These are phyloP conservation scores for Campylomormyrus numenius DNA, from an alignment of 2,113 vertebrate genomes.

Conservation along the genomic window DNA sequence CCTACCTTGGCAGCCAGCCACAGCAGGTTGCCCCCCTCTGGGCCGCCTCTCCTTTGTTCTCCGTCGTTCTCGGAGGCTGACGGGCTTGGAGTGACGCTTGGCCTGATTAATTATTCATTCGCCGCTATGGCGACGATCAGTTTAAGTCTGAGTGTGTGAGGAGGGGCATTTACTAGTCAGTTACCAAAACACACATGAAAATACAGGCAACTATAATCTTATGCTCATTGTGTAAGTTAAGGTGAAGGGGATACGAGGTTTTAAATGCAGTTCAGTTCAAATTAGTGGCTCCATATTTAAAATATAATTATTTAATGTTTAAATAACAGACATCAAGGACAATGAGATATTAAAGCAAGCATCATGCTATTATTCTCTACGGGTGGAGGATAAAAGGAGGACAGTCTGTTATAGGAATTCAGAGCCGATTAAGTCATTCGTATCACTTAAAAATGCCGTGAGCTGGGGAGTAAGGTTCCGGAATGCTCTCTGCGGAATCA, in stretches of 20 bases:
- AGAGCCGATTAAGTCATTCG: constrained; percentile 9
- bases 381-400: not conserved
- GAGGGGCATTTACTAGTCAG: constrained; percentile 66
- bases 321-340: not conserved
- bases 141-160: constrained; percentile 65
- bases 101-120: constrained; percentile 67
- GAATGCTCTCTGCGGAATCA: not conserved
- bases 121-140: constrained; percentile 63
- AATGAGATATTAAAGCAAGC: not conserved
- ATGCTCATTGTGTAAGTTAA: constrained; percentile 38
- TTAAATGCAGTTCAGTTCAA: not conserved
- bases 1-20: not conserved
- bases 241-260: constrained; percentile 26
- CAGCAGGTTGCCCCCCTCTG: not conserved
- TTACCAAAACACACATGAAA: constrained; percentile 63
- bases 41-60: constrained; percentile 37
- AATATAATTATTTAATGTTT: not conserved
- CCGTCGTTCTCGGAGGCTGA: constrained; percentile 29
- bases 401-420: not conserved
- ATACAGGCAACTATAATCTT: constrained; percentile 55
- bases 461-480: not conserved
- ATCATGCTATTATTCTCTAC: not conserved
- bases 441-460: constrained; percentile 8
- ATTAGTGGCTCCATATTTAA: not conserved
- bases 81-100: constrained; percentile 55